Evolutionary conservation across 2,113 vertebrate genomes (phyloP), one percentile per base, ranked within the genome.

Genomic region (Suncus etruscus): DNA sequence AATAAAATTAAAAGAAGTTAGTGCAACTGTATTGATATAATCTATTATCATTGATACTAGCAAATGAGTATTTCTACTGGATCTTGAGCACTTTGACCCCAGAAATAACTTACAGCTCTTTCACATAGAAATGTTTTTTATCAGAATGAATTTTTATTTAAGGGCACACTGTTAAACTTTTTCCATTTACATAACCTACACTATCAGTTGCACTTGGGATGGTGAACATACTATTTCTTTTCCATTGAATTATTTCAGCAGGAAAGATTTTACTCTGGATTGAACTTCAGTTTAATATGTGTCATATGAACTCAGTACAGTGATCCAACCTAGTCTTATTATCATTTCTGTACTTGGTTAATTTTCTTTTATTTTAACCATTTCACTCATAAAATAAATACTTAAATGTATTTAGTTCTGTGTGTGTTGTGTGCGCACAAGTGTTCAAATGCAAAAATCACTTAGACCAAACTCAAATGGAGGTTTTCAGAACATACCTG

Each of bases 81-180:
- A 3, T 6, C 83, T 0, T 73, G 47, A 54, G 83, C 1, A 84
- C 27, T 32, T 75, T 61, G 4, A 50, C 73, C 47, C 1, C 12
- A 86, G 83, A 91, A 95, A 91, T 27, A 80, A 9, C 18, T 78
- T 83, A 8, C 39, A 66, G 20, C 83, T 68, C n/a, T 20, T 76
- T 61, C 32, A 86, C 68, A 45, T 39, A 31, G 83, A 75, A 68
- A 0, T 31, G 11, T 84, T 77, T 79, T n/a, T n/a, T n/a, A n/a
- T n/a, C n/a, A 93, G 75, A 75, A 32, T 6, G 11, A 25, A 82
- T 79, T 91, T 92, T 45, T 86, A 51, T 86, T 89, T 94, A 66
- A 74, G 50, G 45, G 47, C 0, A 77, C 68, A 31, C 76, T 92
- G 25, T 45, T 29, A 25, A 20, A 80, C 7, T 45, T 61, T 68